Evolutionary conservation across 1,140 invertebrate genomes (phyloP).

Genomic region (Caenorhabditis latens): DNA sequence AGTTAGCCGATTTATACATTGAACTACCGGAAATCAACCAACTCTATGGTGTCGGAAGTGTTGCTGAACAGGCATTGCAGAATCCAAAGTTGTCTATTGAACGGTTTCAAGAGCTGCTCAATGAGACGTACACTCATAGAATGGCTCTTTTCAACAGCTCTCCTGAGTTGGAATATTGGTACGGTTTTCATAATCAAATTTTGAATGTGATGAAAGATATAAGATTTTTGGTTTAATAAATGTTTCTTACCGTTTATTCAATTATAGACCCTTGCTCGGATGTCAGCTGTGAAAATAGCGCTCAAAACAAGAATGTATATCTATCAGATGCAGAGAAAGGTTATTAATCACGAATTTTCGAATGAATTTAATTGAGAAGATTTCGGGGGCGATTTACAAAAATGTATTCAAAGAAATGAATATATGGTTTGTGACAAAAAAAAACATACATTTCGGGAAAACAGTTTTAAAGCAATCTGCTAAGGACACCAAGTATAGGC

Average conservation of each 20-base stretch:
- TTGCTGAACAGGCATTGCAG: background rate
- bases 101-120: background rate
- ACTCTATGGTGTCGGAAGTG: background rate
- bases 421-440: too few species aligned
- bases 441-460: too few species aligned
- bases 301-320: too few species aligned
- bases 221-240: background rate
- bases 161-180: background rate
- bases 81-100: background rate
- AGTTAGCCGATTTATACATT: background rate
- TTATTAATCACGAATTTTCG: too few species aligned
- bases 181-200: background rate
- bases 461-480: too few species aligned
- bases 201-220: background rate
- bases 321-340: too few species aligned
- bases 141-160: background rate
- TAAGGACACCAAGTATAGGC: too few species aligned
- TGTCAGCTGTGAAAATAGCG: too few species aligned
- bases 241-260: background rate
- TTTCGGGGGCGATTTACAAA: too few species aligned
- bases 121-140: background rate
- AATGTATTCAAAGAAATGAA: too few species aligned
- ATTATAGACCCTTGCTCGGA: too few species aligned
- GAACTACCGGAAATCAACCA: background rate
- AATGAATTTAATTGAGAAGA: too few species aligned